These are phyloP conservation scores for Xylocampa areola DNA, from an alignment of 2,888 invertebrate species.

Conservation along the genomic window DNA sequence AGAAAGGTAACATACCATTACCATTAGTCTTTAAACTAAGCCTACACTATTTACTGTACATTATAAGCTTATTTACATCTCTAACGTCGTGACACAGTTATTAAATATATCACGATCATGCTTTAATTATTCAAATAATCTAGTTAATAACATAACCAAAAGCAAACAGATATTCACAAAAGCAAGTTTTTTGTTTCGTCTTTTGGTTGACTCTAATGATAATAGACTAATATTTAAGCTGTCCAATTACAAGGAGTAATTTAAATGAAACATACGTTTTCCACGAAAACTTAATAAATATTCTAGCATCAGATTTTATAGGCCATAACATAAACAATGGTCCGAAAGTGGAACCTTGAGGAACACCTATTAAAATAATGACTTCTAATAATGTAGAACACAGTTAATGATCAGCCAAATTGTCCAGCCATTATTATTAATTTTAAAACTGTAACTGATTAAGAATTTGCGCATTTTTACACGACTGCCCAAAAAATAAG, in stretches of 20 bases:
- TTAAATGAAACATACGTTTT: constrained; percentile 1
- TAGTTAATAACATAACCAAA: not conserved
- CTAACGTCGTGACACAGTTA: constrained; percentile 12
- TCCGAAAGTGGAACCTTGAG: constrained; percentile 54
- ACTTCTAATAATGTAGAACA: constrained; percentile 1
- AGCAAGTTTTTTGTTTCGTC: not conserved
- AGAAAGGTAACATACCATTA: constrained; percentile 35
- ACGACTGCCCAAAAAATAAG: too few relatives aligned
- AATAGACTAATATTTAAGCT: constrained; percentile 1
- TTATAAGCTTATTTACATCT: not conserved
- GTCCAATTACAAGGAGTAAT: not conserved
- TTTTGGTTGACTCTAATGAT: not conserved
- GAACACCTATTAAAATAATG: constrained; percentile 46
- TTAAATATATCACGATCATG: constrained; percentile 1
- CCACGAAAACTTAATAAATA: constrained; percentile 24
- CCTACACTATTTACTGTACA: not conserved
- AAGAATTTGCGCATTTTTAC: too few relatives aligned
- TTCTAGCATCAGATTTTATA: constrained; percentile 41
- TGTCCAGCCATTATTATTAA: too few relatives aligned
- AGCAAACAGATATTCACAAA: not conserved
- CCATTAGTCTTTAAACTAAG: constrained; percentile 9
- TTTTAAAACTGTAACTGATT: too few relatives aligned
- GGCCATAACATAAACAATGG: constrained; percentile 55
- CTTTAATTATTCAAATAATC: constrained; percentile 3
- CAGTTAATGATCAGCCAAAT: constrained; percentile 2